Conservation (phyloP, 2,113 vertebrate species). For the Podarcis cretensis region DNA sequence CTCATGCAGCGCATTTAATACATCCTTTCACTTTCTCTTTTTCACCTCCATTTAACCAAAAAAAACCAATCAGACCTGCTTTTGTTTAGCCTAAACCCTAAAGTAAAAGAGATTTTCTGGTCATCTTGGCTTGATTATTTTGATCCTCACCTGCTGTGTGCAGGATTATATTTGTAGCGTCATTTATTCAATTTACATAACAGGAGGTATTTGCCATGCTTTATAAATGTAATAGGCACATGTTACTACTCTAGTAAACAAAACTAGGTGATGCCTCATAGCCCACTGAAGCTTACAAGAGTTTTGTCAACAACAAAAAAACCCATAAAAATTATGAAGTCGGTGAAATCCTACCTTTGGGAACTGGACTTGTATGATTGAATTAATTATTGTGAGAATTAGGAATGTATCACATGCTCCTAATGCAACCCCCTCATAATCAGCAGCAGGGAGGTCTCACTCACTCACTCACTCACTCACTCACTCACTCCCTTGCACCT, state of each 20-base stretch:
- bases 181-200: conserved; percentile 24
- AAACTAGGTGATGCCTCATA: conserved; percentile 24
- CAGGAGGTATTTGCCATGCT: conserved; percentile 44
- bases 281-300: background rate
- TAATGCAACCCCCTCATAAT: background rate
- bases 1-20: conserved; percentile 31
- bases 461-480: background rate
- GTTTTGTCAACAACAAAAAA: background rate
- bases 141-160: conserved; percentile 13
- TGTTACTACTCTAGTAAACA: conserved; percentile 61
- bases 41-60: conserved; percentile 47
- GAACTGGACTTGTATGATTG: background rate
- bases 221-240: conserved; percentile 46
- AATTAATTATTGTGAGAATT: background rate
- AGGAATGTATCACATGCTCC: background rate
- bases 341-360: background rate
- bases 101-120: background rate
- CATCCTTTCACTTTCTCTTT: conserved; percentile 51
- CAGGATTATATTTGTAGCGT: conserved; percentile 1
- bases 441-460: background rate
- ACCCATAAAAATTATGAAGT: background rate
- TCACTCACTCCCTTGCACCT: background rate
- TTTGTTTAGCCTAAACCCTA: conserved; percentile 25
- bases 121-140: conserved; percentile 4
- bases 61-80: conserved; percentile 32